A percentile compares a stretch with the other conserved stretches of the same genome.
These are phyloP conservation scores for Aspidapion aeneum DNA, from an alignment of 2,888 invertebrate genomes.

Conservation along the genomic window DNA sequence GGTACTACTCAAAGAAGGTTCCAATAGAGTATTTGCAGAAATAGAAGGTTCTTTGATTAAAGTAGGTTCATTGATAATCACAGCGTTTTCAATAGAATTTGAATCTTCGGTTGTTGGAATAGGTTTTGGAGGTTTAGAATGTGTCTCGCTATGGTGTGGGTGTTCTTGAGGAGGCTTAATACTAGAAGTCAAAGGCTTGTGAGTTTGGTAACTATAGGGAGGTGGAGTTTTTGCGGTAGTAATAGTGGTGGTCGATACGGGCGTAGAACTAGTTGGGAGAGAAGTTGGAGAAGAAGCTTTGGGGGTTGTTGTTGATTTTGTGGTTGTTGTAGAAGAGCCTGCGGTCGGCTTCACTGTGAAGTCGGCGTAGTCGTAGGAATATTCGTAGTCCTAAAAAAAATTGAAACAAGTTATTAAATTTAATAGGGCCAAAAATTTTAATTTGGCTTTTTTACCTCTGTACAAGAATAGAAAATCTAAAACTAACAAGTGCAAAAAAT, in stretches of 20 bases:
- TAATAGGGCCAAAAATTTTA: no score
- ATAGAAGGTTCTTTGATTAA: background rate
- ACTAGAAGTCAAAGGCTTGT: background rate
- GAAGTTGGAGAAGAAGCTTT: conserved; percentile 3
- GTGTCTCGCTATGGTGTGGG: background rate
- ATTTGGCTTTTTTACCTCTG: background rate
- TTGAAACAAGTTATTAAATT: no score
- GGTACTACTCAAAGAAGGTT: background rate
- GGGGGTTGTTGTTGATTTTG: conserved; percentile 11
- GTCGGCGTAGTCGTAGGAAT: conserved; percentile 69
- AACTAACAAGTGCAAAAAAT: no score
- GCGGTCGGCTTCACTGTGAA: conserved; percentile 63
- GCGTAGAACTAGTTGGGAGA: background rate
- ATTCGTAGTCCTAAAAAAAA: conserved; percentile 64
- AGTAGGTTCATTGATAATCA: background rate
- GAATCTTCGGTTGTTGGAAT: conserved; percentile 3
- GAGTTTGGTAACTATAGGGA: background rate
- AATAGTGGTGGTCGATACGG: background rate
- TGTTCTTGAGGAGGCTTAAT: background rate
- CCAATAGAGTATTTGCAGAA: background rate
- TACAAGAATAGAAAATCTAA: no score
- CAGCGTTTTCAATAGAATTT: conserved; percentile 7
- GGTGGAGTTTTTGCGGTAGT: background rate
- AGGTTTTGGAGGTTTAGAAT: background rate
- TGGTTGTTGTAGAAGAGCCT: conserved; percentile 12